Percentiles rank a stretch among this genome's conserved stretches.
phyloP scores from a whole-genome alignment of 2,113 vertebrate genomes.

The Cheilinus undulatus region DNA sequence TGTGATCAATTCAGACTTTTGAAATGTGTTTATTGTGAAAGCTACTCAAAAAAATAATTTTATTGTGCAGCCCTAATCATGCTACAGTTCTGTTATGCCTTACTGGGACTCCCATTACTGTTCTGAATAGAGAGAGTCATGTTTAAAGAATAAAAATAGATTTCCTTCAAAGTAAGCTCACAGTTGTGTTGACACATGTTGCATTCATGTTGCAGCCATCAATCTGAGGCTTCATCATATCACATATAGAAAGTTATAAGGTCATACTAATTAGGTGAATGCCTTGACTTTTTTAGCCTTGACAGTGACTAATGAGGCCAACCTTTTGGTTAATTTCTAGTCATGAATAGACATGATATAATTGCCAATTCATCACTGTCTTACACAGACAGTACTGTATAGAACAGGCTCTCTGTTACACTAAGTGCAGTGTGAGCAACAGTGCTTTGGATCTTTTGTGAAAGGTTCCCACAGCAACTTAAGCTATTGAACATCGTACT shows the following conservation, averaged over 20 bases:
- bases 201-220: not conserved
- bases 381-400: conserved; percentile 20
- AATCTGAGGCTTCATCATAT: conserved; percentile 16
- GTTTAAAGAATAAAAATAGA: not conserved
- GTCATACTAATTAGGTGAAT: conserved; percentile 25
- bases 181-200: conserved; percentile 1
- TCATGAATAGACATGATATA: conserved; percentile 71
- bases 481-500: not conserved
- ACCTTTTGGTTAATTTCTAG: conserved; percentile 68
- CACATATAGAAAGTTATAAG: conserved; percentile 27
- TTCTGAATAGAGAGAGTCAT: not conserved
- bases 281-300: conserved; percentile 34
- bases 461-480: conserved; percentile 3
- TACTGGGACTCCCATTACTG: not conserved
- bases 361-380: conserved; percentile 77
- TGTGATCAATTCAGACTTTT: too few relatives aligned
- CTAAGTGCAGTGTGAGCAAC: not conserved
- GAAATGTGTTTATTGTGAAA: too few relatives aligned
- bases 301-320: conserved; percentile 72
- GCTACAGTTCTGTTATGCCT: not conserved
- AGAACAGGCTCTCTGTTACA: conserved; percentile 22
- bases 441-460: conserved; percentile 11
- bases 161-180: not conserved
- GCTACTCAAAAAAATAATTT: too few relatives aligned
- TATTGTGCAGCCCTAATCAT: too few relatives aligned